A percentile compares a stretch with the other conserved stretches of the same genome.
Evolutionary conservation across 2,113 vertebrate genomes (phyloP).

Genomic region (Oncorhynchus clarkii): DNA sequence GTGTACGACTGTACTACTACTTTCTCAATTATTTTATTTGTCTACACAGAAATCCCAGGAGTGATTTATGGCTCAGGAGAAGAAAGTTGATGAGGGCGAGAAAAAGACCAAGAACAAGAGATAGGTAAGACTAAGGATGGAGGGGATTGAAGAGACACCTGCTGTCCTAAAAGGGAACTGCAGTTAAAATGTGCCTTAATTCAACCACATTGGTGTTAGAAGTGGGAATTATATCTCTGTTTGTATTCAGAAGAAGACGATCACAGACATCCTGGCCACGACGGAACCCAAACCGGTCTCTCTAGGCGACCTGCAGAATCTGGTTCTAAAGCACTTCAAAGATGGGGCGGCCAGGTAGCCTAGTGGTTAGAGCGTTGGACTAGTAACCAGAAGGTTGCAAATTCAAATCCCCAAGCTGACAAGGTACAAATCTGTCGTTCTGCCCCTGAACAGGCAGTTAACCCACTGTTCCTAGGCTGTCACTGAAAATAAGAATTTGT

Average conservation of each 20-base stretch:
- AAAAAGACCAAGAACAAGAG: conserved; percentile 57
- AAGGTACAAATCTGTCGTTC: too few relatives aligned
- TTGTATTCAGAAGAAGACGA: conserved; percentile 73
- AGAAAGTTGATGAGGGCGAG: conserved; percentile 31
- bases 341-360: too few relatives aligned
- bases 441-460: too few relatives aligned
- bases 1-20: neutral
- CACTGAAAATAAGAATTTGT: too few relatives aligned
- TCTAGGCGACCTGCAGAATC: conserved; percentile 81
- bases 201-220: too few relatives aligned
- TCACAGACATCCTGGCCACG: conserved; percentile 85
- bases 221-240: conserved; percentile 6
- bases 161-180: conserved; percentile 24
- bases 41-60: conserved; percentile 26
- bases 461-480: too few relatives aligned
- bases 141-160: conserved; percentile 32
- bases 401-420: too few relatives aligned
- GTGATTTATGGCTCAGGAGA: conserved; percentile 23
- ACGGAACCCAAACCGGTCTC: conserved; percentile 80
- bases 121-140: conserved; percentile 42
- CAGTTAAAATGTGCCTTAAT: neutral
- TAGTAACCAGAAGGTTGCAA: too few relatives aligned
- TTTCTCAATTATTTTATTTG: neutral
- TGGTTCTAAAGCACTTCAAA: conserved; percentile 73
- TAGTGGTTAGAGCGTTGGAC: too few relatives aligned